Base-by-base conservation (phyloP, 2,888 invertebrate genomes). In the Ophion slaviceki region DNA sequence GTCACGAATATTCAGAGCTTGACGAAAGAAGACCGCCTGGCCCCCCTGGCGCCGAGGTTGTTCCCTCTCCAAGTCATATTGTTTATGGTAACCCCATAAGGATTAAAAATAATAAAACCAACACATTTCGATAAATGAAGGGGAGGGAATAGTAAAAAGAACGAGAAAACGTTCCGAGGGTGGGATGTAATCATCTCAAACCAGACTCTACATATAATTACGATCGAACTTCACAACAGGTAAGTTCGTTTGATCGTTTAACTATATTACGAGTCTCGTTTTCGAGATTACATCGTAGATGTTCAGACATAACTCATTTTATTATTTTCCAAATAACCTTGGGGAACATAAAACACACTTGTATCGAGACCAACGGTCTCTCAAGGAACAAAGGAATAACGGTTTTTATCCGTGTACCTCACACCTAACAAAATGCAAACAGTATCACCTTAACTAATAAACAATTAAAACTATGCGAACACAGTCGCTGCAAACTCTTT, bases 1-100 rank as follows among this genome's bases (percentile, higher is more conserved):
- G 80, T 70, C 80, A 76, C 84, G 74, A 71, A 80, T 74, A 74
- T 80, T 80, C 71, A 84, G 67, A 80, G 80, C 84, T 71, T 67
- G 71, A 57, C 36, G 45, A 80, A 74, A 84, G n/a, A 45, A 17
- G 24, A 59, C 61, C 61, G 64, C 66, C 80, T 17, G 68, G 67
- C 67, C 45, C 72, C 66, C 80, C 24, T 24, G 68, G 67, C 67
- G 72, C 28, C 66, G 59, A 72, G 72, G 45, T 72, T 14, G 75
- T 28, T 66, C 64, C 84, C 67, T 76, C 57, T 53, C 72, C 59
- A 36, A 66, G 62, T 77, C 80, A 84, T 81, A 77, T 80, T 80
- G 81, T 85, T 85, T 77, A 66, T 64, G 53, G 64, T 66, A 45
- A 76, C 24, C 64, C 75, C 75, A 64, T 47, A 66, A 76, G n/a